Conservation (phyloP, 2,797 vertebrate genomes). For the Heteromormyrus szaboi region DNA sequence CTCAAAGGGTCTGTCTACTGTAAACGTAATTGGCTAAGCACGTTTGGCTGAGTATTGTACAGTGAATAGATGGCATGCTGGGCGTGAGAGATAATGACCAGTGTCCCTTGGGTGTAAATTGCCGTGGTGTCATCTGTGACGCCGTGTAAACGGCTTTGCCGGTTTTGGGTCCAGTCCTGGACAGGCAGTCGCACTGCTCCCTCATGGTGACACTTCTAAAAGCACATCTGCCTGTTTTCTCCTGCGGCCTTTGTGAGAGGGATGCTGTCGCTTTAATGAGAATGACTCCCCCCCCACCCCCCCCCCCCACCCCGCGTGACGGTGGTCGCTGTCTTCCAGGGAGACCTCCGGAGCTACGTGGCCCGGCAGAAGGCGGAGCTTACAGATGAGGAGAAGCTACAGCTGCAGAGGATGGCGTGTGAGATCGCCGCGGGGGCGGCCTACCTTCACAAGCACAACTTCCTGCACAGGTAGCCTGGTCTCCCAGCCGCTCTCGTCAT, state of each 20-base stretch:
- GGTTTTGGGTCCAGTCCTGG: neutral
- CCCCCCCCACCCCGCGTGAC: neutral
- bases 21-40: neutral
- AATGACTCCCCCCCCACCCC: neutral
- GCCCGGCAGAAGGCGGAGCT: constrained; percentile 74
- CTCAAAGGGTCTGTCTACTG: neutral
- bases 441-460: constrained; percentile 87
- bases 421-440: constrained; percentile 83
- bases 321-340: constrained; percentile 56
- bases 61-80: neutral
- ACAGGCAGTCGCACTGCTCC: neutral
- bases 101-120: neutral
- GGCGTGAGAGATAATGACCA: neutral
- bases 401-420: constrained; percentile 89
- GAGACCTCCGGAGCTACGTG: constrained; percentile 86
- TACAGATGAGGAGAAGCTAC: constrained; percentile 64
- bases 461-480: constrained; percentile 73
- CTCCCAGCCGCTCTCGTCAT: neutral
- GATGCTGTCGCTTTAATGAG: neutral
- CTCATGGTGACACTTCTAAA: neutral
- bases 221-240: neutral
- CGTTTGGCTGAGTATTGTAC: neutral
- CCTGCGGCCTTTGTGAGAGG: neutral
- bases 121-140: neutral
- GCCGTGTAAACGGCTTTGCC: neutral